Percentiles rank a stretch among this genome's conserved stretches.
These are phyloP conservation scores for Drosophila eugracilis DNA, from an alignment of 1,140 invertebrate genomes.

Conservation along the genomic window DNA sequence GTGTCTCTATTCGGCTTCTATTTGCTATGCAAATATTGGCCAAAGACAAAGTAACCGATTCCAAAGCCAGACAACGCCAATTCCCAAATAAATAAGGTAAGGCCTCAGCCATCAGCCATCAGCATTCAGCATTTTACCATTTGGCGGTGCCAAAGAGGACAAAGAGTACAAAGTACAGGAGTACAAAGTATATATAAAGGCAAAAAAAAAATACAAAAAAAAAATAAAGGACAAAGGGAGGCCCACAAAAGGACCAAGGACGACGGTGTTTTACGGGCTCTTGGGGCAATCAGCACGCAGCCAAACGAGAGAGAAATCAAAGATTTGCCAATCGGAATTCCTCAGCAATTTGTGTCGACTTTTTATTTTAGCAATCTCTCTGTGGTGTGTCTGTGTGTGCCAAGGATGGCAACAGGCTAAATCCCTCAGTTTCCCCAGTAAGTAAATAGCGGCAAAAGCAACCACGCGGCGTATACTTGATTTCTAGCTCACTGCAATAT, in stretches of 20 bases:
- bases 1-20: conserved; percentile 16
- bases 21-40: conserved; percentile 34
- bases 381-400: no score
- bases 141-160: conserved; percentile 1
- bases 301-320: conserved; percentile 29
- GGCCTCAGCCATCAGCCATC: conserved; percentile 44
- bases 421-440: not conserved
- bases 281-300: conserved; percentile 56
- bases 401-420: conserved; percentile 10
- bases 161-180: conserved; percentile 3
- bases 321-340: conserved; percentile 49
- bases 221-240: not conserved
- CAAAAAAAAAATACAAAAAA: not conserved
- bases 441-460: conserved; percentile 6
- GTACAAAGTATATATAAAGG: not conserved
- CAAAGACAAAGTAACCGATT: conserved; percentile 27
- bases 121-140: conserved; percentile 35
- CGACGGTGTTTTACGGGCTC: conserved; percentile 25
- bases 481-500: not conserved
- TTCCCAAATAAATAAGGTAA: conserved; percentile 63
- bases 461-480: conserved; percentile 12
- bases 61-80: conserved; percentile 34
- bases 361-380: conserved; percentile 10
- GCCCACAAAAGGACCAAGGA: conserved; percentile 7
- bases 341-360: conserved; percentile 32